Conservation (phyloP, 1,140 invertebrate genomes). For the Microplitis demolitor region DNA sequence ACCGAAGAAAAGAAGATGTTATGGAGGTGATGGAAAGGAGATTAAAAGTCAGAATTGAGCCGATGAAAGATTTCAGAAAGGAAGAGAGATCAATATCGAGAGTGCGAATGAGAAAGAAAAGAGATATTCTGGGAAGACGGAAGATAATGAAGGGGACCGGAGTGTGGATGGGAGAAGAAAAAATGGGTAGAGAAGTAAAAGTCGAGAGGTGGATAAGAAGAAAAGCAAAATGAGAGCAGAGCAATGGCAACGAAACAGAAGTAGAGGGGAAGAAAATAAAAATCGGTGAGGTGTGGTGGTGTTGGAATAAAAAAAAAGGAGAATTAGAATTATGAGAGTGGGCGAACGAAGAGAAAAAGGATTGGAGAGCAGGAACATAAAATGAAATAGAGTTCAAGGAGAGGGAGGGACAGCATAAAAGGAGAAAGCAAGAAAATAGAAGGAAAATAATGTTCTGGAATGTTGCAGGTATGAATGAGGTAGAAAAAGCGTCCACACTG, state of each 20-base stretch:
- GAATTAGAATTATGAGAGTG: no score
- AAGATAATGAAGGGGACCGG: conserved; percentile 18
- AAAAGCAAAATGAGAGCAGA: conserved; percentile 8
- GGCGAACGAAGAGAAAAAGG: no score
- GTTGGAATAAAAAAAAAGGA: neutral
- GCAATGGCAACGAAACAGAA: neutral
- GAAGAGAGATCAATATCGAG: no score
- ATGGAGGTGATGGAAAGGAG: no score
- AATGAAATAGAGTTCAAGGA: no score
- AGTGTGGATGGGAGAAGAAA: conserved; percentile 28
- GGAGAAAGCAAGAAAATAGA: neutral
- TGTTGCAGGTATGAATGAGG: conserved; percentile 7
- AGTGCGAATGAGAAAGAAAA: no score
- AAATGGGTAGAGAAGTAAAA: conserved; percentile 26
- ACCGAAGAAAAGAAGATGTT: no score
- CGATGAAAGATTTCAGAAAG: no score
- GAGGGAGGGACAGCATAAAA: no score
- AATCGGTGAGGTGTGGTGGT: neutral
- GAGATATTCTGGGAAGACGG: neutral
- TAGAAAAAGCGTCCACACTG: conserved; percentile 17
- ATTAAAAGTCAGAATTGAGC: no score
- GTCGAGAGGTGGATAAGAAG: conserved; percentile 15
- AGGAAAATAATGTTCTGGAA: conserved; percentile 14
- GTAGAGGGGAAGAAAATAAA: neutral
- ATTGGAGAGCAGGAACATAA: no score